Percentiles rank a stretch among this genome's conserved stretches.
phyloP scores from a whole-genome alignment of 2,888 invertebrate genomes.

The Papilio demoleus region DNA sequence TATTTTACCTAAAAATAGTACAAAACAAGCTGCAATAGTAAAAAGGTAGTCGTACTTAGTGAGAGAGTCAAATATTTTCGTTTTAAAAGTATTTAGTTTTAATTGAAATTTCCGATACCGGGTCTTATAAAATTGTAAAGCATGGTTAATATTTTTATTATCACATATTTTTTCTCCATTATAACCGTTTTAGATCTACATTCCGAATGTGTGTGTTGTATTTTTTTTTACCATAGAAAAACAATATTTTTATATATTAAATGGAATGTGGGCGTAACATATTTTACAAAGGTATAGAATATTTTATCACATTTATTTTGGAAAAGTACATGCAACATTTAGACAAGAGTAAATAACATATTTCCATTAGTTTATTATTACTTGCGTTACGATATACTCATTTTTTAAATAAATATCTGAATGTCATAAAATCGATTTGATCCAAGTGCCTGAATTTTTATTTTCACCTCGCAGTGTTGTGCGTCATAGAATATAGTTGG shows the following conservation, averaged over 20 bases:
- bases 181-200: not conserved
- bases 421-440: not conserved
- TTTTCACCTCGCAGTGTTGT: constrained; percentile 18
- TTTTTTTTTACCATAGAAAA: not conserved
- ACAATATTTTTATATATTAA: no score
- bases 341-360: not conserved
- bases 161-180: no score
- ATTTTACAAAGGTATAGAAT: no score
- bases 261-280: no score
- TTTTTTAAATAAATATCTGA: not conserved
- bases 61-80: not conserved
- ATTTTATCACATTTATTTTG: not conserved
- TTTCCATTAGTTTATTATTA: no score
- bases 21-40: not conserved
- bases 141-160: no score
- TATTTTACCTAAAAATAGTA: not conserved
- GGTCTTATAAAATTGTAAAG: no score
- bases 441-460: not conserved
- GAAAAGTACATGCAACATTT: not conserved
- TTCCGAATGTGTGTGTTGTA: not conserved
- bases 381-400: no score
- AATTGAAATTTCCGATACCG: not conserved
- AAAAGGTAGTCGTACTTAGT: not conserved
- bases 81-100: not conserved
- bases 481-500: not conserved